These are phyloP conservation scores for Apamea anceps DNA, from an alignment of 2,888 invertebrate species.

Conservation along the genomic window DNA sequence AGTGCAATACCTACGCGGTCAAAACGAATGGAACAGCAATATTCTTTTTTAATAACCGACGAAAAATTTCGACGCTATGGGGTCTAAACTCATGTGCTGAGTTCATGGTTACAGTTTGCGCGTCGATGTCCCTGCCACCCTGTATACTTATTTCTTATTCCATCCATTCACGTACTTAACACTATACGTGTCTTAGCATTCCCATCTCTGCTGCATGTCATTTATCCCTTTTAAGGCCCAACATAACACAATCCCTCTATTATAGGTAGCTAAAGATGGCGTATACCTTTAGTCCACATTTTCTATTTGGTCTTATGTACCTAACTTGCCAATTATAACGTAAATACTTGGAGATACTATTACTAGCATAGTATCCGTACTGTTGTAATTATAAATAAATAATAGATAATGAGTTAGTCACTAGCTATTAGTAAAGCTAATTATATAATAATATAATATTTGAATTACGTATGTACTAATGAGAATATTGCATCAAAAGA, in stretches of 20 bases:
- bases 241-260: neutral
- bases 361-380: neutral
- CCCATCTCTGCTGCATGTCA: neutral
- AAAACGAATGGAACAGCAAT: too few relatives aligned
- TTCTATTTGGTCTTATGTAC: neutral
- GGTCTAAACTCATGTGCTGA: too few relatives aligned
- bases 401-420: conserved; percentile 8
- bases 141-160: too few relatives aligned
- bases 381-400: conserved; percentile 3
- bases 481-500: neutral
- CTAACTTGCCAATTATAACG: neutral
- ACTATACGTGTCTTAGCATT: neutral
- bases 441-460: conserved; percentile 19
- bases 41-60: too few relatives aligned
- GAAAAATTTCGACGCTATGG: too few relatives aligned
- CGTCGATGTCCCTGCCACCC: too few relatives aligned
- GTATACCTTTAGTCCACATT: neutral
- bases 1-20: too few relatives aligned
- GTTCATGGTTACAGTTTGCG: too few relatives aligned
- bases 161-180: neutral
- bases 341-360: neutral
- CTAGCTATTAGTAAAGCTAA: conserved; percentile 10
- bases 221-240: neutral
- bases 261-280: neutral
- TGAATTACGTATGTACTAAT: neutral